Percentiles rank a stretch among this genome's conserved stretches.
Conservation (phyloP, 1,140 invertebrate species). For the Drosophila murphyi region DNA sequence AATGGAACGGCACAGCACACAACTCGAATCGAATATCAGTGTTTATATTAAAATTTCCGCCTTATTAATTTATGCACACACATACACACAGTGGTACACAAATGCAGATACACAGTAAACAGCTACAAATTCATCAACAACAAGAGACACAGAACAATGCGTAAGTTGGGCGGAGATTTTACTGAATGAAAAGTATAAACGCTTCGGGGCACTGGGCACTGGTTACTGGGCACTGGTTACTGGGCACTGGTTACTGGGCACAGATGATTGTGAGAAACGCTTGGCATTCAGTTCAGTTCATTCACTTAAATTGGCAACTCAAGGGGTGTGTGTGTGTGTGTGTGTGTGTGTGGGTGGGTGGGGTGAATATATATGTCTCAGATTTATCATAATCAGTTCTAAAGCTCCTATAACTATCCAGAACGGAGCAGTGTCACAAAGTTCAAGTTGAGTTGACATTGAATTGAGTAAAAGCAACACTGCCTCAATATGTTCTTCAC, state of each 20-base stretch:
- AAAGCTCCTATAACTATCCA: slow-evolving; percentile 39
- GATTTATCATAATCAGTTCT: slow-evolving; percentile 55
- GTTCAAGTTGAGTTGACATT: slow-evolving; percentile 58
- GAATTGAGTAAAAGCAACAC: slow-evolving; percentile 27
- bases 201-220: slow-evolving; percentile 13
- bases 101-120: slow-evolving; percentile 2
- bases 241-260: neutral
- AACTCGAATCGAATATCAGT: slow-evolving; percentile 67
- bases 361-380: slow-evolving; percentile 24
- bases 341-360: slow-evolving; percentile 5
- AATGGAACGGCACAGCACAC: slow-evolving; percentile 48
- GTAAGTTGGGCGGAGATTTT: slow-evolving; percentile 45
- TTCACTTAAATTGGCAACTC: slow-evolving; percentile 75
- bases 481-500: slow-evolving; percentile 13
- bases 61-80: slow-evolving; percentile 60
- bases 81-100: slow-evolving; percentile 13
- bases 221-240: neutral
- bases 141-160: slow-evolving; percentile 62
- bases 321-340: slow-evolving; percentile 40
- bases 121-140: slow-evolving; percentile 48
- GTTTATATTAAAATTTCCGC: slow-evolving; percentile 82
- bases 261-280: slow-evolving; percentile 75
- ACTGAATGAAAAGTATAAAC: slow-evolving; percentile 31
- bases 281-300: slow-evolving; percentile 54
- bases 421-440: slow-evolving; percentile 54